Conservation (phyloP, 2,888 invertebrate genomes). For the Limnephilus marmoratus region DNA sequence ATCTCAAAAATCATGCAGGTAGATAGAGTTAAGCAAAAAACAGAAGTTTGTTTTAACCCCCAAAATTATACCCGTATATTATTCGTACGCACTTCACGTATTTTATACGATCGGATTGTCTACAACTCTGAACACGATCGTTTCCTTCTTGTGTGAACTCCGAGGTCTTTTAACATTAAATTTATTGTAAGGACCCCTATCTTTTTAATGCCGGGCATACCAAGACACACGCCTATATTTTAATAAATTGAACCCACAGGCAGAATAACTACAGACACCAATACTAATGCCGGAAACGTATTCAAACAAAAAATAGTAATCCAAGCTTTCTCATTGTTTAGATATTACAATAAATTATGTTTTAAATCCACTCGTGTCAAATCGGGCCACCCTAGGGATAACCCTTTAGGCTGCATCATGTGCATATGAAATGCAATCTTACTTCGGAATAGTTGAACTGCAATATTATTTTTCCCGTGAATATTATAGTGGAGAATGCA, state of each 20-base stretch:
- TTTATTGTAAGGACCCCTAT: slow-evolving; percentile 45
- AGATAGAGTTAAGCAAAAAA: background rate
- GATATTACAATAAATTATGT: slow-evolving; percentile 56
- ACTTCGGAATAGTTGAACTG: background rate
- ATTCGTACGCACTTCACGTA: background rate
- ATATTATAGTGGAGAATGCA: background rate
- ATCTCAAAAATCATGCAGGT: background rate
- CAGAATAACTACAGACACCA: slow-evolving; percentile 45
- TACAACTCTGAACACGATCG: background rate
- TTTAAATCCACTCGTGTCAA: background rate
- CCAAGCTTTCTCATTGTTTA: slow-evolving; percentile 57
- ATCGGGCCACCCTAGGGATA: background rate
- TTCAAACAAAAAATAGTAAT: slow-evolving; percentile 51
- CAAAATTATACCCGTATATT: slow-evolving; percentile 18
- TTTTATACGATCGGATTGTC: slow-evolving; percentile 13
- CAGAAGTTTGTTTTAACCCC: background rate
- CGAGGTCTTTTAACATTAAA: background rate
- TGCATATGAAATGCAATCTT: background rate
- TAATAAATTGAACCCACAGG: slow-evolving; percentile 61
- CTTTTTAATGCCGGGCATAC: slow-evolving; percentile 23
- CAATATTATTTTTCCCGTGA: background rate
- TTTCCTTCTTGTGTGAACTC: slow-evolving; percentile 3
- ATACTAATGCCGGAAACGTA: slow-evolving; percentile 51
- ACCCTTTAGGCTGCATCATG: background rate
- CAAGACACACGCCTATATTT: slow-evolving; percentile 46